phyloP scores from a whole-genome alignment of 2,888 invertebrate genomes.

The Mayetiola destructor region DNA sequence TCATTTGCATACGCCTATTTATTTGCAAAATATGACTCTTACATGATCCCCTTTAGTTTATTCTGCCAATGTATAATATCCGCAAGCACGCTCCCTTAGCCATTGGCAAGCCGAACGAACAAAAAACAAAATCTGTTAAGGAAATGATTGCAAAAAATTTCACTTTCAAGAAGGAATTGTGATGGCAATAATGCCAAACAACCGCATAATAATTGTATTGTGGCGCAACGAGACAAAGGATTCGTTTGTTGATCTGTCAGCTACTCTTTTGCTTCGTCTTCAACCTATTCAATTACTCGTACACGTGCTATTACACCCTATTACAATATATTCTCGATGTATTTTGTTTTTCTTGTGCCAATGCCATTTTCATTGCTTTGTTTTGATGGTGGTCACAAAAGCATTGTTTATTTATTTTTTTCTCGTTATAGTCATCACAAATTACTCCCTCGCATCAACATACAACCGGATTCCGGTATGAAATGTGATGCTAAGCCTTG shows the following conservation, averaged over 20 bases:
- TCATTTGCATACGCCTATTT: no score
- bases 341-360: constrained; percentile 2
- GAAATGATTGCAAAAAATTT: background rate
- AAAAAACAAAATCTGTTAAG: background rate
- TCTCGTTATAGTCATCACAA: no score
- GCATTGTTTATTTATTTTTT: no score
- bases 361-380: background rate
- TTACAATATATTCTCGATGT: background rate
- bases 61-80: no score
- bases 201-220: background rate
- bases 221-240: constrained; percentile 5
- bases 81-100: no score
- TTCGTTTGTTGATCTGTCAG: no score
- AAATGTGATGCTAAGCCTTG: no score
- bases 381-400: no score
- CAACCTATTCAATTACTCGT: background rate
- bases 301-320: constrained; percentile 13
- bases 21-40: no score
- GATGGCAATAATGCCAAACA: background rate
- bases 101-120: background rate
- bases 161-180: background rate
- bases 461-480: background rate
- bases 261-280: background rate
- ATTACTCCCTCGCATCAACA: no score
- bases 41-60: no score